phyloP scores from a whole-genome alignment of 2,888 invertebrate species.

The Byasa hedistus region DNA sequence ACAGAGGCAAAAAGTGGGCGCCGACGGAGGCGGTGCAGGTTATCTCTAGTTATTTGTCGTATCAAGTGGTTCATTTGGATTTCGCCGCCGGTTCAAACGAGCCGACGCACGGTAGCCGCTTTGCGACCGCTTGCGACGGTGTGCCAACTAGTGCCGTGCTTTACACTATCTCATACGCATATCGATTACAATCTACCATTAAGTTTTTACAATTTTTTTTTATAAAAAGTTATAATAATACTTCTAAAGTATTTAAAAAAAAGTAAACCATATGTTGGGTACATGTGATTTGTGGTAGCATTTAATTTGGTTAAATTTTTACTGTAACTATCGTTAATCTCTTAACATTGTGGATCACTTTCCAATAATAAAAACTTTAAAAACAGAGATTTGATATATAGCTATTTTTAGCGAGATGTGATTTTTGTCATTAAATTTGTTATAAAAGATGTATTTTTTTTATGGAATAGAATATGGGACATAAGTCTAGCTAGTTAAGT shows the following conservation, averaged over 20 bases:
- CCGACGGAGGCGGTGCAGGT: constrained; percentile 54
- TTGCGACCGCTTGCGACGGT: constrained; percentile 48
- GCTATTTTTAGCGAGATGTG: too few relatives aligned
- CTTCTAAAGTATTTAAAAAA: background rate
- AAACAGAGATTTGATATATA: too few relatives aligned
- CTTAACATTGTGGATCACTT: too few relatives aligned
- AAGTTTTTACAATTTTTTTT: background rate
- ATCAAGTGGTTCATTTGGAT: constrained; percentile 66
- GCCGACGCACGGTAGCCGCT: constrained; percentile 67
- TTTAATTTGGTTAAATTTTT: too few relatives aligned
- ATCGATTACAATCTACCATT: background rate
- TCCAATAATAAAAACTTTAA: too few relatives aligned
- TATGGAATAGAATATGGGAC: too few relatives aligned
- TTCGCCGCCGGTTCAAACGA: constrained; percentile 62
- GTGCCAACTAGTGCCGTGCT: constrained; percentile 29
- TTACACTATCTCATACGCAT: background rate
- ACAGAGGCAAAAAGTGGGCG: constrained; percentile 65
- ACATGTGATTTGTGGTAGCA: too few relatives aligned
- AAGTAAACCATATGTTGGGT: background rate
- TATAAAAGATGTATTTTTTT: too few relatives aligned
- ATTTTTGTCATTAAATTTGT: too few relatives aligned
- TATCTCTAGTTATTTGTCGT: constrained; percentile 77
- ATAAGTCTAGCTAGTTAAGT: too few relatives aligned
- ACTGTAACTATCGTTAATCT: too few relatives aligned
- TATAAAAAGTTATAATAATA: background rate